Conservation (phyloP, 2,113 vertebrate species). For the Tinamus guttatus region DNA sequence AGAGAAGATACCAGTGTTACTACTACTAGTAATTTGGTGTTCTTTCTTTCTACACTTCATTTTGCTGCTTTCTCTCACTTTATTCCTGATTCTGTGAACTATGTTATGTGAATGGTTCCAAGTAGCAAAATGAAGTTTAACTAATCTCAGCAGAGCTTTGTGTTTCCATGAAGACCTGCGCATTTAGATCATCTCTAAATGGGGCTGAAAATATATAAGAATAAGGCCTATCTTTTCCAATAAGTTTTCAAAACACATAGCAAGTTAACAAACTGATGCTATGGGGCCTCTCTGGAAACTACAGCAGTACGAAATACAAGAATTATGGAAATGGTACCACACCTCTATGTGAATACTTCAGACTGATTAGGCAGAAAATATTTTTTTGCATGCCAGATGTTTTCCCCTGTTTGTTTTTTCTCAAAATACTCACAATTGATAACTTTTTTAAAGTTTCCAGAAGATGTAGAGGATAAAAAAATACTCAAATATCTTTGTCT, state of each 20-base stretch:
- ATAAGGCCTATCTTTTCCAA: neutral
- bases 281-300: neutral
- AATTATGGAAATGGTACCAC: neutral
- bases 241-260: neutral
- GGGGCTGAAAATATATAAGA: neutral
- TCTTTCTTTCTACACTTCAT: neutral
- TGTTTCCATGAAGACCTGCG: neutral
- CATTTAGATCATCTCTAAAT: neutral
- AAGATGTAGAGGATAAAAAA: neutral
- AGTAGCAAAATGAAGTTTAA: neutral
- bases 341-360: neutral
- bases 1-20: neutral
- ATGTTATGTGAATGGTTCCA: neutral
- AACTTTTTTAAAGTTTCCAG: neutral
- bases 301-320: neutral
- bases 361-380: neutral
- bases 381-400: neutral
- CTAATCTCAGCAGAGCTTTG: neutral
- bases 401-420: neutral
- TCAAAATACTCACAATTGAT: neutral
- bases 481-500: neutral
- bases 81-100: neutral
- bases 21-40: neutral
- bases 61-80: neutral
- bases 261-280: neutral